phyloP scores from a whole-genome alignment of 1,140 invertebrate genomes.

The Penaeus chinensis region DNA sequence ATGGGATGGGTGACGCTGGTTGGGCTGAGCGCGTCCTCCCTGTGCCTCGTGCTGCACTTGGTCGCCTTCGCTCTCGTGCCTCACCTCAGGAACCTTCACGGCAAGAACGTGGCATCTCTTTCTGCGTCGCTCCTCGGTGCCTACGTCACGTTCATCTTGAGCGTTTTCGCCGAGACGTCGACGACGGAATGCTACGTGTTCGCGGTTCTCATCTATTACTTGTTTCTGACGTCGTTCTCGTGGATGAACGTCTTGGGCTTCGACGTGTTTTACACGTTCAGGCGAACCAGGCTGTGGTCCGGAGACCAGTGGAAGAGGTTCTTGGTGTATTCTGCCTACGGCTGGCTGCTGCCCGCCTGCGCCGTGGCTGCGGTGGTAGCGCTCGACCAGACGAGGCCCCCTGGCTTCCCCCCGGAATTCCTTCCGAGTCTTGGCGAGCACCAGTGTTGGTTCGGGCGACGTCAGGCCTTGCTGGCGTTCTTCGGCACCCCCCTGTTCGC shows the following conservation, averaged over 20 bases:
- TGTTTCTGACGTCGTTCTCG: conserved; percentile 92
- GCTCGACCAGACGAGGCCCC: not conserved
- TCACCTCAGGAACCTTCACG: conserved; percentile 71
- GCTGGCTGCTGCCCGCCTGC: not conserved
- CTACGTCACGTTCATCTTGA: conserved; percentile 69
- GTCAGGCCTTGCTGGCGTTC: conserved; percentile 70
- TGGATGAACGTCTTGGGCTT: conserved; percentile 97
- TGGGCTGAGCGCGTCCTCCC: conserved; percentile 69
- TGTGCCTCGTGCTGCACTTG: conserved; percentile 71
- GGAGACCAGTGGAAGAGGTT: conserved; percentile 7
- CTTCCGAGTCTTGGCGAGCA: not conserved
- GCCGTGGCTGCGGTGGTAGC: not conserved
- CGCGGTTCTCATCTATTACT: conserved; percentile 89
- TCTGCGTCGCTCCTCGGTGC: conserved; percentile 69
- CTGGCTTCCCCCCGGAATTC: not conserved
- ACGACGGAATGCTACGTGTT: conserved; percentile 69
- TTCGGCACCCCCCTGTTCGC: conserved; percentile 71
- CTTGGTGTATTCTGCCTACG: conserved; percentile 10
- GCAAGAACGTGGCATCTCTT: conserved; percentile 71
- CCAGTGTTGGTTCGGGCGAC: conserved; percentile 72
- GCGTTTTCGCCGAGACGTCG: conserved; percentile 42
- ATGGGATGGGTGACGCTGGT: conserved; percentile 69
- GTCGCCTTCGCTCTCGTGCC: conserved; percentile 68
- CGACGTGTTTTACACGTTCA: conserved; percentile 91
- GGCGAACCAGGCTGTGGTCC: conserved; percentile 36